Evolutionary conservation across 1,140 invertebrate species (phyloP), one percentile per base, ranked within the genome.

Genomic region (Sarcophaga peregrina): DNA sequence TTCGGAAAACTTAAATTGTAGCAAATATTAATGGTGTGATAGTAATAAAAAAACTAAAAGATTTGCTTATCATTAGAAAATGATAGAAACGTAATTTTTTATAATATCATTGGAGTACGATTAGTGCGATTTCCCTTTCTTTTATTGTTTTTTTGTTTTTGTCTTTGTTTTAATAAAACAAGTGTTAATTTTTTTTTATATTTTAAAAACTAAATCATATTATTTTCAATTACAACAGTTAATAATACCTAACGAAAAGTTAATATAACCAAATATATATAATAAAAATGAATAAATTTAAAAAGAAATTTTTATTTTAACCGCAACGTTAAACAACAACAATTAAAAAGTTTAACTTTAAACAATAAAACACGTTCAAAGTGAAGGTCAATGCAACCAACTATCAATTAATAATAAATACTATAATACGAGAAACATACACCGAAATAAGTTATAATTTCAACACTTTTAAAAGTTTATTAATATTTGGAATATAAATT

Each of bases 321-420:
- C 7, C 75, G 20, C n/a, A 25, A 50, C 47, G 25, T 37, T 37
- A 37, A 85, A 75, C 85, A 85, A 86, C 83, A 84, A 82, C 52
- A 58, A 78, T 83, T 47, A 83, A 84, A 54, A 78, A 83, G 54
- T 37, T 52, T 8, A 48, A 80, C 8, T 45, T 82, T 62, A 74
- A 84, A 84, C 84, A 84, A 58, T 50, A 76, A 81, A 85, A 85
- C 83, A 86, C 85, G 84, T 86, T 85, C 85, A 87, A 86, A 86
- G 86, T 85, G 83, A 85, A 85, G 85, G 85, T 84, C 83, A 83
- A 84, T 84, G 82, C 81, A 75, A 84, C 85, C 68, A 85, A 50
- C 74, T 45, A 76, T 50, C 25, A 76, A 13, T 46, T 47, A 50
- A 52, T 37, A 37, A 37, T 37, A 37, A 37, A 37, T 37, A 37